Evolutionary conservation across 1,140 invertebrate genomes (phyloP).

Genomic region (Leptinotarsa undecemlineata): DNA sequence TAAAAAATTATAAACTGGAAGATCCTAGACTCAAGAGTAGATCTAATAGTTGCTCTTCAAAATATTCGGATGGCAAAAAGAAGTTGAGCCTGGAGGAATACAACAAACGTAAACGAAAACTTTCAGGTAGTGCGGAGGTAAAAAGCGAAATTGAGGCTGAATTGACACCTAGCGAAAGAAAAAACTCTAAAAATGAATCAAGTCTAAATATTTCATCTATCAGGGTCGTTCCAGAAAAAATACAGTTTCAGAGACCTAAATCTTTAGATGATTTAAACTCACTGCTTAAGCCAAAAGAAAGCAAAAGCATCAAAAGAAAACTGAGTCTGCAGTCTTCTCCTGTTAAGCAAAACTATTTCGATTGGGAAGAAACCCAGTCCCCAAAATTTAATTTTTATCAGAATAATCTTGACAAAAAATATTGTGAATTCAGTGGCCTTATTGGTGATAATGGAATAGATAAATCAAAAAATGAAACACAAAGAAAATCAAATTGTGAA

Average conservation of each 20-base stretch:
- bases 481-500: slow-evolving; percentile 29
- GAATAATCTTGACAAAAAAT: slow-evolving; percentile 20
- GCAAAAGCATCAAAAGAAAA: slow-evolving; percentile 16
- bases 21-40: slow-evolving; percentile 15
- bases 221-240: slow-evolving; percentile 8
- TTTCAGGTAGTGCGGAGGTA: not conserved
- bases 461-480: slow-evolving; percentile 34
- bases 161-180: not conserved
- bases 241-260: slow-evolving; percentile 6
- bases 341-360: slow-evolving; percentile 31
- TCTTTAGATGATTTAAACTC: slow-evolving; percentile 23
- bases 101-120: slow-evolving; percentile 41
- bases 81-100: slow-evolving; percentile 44
- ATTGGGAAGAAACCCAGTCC: slow-evolving; percentile 42
- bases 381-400: slow-evolving; percentile 21
- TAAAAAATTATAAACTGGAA: slow-evolving; percentile 7
- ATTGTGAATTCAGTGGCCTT: slow-evolving; percentile 39
- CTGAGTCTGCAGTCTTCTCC: slow-evolving; percentile 16
- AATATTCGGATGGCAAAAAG: slow-evolving; percentile 29
- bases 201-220: not conserved
- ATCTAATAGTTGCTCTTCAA: not conserved
- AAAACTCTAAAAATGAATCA: not conserved
- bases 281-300: slow-evolving; percentile 12
- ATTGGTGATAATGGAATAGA: slow-evolving; percentile 29
- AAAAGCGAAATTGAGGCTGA: not conserved